A percentile compares a stretch with the other conserved stretches of the same genome.
These are phyloP conservation scores for Cantharis nigra DNA, from an alignment of 2,888 invertebrate species.

Conservation along the genomic window DNA sequence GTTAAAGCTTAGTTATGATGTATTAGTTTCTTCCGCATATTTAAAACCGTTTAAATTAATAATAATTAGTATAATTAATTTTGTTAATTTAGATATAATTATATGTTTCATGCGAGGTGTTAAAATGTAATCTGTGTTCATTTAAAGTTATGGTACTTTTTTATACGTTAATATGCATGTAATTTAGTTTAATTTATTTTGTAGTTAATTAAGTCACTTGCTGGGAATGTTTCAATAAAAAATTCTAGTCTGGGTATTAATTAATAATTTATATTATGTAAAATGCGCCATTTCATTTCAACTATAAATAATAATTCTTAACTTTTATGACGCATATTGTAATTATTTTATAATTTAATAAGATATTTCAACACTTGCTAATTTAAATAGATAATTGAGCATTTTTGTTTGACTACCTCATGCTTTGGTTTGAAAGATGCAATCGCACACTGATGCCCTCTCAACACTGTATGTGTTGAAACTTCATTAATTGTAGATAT, in stretches of 20 bases:
- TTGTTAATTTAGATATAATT: background rate
- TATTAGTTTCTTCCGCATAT: background rate
- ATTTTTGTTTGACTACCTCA: no score
- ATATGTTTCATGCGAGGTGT: background rate
- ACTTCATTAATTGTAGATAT: background rate
- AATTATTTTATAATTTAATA: background rate
- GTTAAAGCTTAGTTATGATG: background rate
- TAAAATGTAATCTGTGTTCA: background rate
- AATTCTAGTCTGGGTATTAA: background rate
- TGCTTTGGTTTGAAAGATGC: no score
- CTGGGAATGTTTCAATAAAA: background rate
- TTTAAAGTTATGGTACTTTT: background rate
- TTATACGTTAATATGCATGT: background rate
- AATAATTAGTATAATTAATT: conserved; percentile 3
- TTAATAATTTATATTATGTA: background rate
- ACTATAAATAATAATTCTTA: background rate
- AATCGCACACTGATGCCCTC: no score
- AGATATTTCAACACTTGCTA: background rate
- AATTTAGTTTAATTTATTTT: background rate
- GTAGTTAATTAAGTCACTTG: background rate
- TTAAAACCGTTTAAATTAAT: background rate
- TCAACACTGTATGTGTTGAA: no score
- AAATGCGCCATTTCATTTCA: background rate
- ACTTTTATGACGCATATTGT: background rate
- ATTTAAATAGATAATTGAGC: background rate